These are phyloP conservation scores for Eugnorisma glareosa DNA, from an alignment of 2,888 invertebrate genomes.

Conservation along the genomic window DNA sequence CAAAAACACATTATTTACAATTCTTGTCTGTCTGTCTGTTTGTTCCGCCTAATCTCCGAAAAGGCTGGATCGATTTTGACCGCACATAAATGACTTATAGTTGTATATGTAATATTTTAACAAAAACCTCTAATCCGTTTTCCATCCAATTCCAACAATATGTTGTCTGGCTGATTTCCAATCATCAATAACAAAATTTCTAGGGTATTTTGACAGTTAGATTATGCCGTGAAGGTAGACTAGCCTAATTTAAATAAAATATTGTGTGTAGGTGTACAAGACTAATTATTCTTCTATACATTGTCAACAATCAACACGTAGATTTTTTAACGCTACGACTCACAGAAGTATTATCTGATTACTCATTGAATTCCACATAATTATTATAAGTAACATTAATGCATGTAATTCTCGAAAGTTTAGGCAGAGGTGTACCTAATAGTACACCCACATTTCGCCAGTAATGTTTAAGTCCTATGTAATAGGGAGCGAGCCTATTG, in stretches of 20 bases:
- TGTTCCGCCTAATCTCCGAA: no score
- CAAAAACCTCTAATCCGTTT: not conserved
- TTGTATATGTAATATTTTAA: no score
- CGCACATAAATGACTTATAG: no score
- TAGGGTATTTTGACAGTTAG: not conserved
- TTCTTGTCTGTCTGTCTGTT: no score
- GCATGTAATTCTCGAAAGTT: no score
- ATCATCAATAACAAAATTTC: conserved; percentile 5
- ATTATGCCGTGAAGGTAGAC: not conserved
- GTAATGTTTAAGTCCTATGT: no score
- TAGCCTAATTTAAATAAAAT: not conserved
- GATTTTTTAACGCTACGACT: not conserved
- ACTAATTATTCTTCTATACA: not conserved
- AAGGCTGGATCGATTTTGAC: no score
- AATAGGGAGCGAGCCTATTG: no score
- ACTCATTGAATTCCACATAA: not conserved
- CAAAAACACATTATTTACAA: no score
- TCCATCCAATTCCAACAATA: not conserved
- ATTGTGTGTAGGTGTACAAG: not conserved
- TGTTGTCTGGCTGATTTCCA: conserved; percentile 4
- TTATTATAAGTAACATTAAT: no score
- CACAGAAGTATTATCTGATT: conserved; percentile 2
- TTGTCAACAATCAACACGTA: not conserved
- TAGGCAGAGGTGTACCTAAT: no score
- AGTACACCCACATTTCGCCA: no score